Evolutionary conservation across 1,140 invertebrate genomes (phyloP).

Genomic region (Protaetia brevitarsis): DNA sequence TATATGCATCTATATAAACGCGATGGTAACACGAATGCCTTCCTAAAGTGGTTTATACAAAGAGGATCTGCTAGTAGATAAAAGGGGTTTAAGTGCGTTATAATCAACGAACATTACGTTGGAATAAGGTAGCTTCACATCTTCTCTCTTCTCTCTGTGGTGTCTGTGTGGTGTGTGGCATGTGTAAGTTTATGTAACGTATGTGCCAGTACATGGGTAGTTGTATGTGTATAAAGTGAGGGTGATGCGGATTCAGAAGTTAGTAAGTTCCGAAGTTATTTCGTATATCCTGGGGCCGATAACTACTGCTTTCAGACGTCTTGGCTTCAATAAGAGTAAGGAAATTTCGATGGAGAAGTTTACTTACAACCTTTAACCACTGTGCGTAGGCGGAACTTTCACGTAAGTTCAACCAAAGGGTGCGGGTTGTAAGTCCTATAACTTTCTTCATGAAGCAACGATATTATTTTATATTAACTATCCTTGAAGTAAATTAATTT

Average conservation of each 20-base stretch:
- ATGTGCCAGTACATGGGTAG: too few species aligned
- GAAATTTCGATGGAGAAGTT: slow-evolving; percentile 7
- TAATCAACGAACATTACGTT: slow-evolving; percentile 38
- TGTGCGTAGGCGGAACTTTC: not conserved
- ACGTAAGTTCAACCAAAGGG: too few species aligned
- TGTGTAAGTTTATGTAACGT: too few species aligned
- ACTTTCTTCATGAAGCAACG: too few species aligned
- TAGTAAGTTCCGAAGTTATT: slow-evolving; percentile 29
- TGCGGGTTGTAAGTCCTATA: too few species aligned
- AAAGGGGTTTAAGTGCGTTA: slow-evolving; percentile 41
- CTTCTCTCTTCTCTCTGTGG: too few species aligned
- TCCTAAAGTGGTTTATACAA: slow-evolving; percentile 36
- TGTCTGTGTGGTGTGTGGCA: too few species aligned
- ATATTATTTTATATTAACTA: too few species aligned
- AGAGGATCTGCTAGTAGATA: slow-evolving; percentile 35
- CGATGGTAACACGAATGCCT: slow-evolving; percentile 19
- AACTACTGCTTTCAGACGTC: not conserved
- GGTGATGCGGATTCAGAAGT: slow-evolving; percentile 31
- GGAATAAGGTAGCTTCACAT: slow-evolving; percentile 31
- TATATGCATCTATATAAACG: not conserved
- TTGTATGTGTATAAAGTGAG: too few species aligned
- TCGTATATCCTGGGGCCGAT: slow-evolving; percentile 12
- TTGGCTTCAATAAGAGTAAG: slow-evolving; percentile 10
- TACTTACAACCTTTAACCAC: not conserved
- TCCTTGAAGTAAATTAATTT: too few species aligned